These are phyloP conservation scores for Artemisiospiza belli DNA, from an alignment of 2,113 vertebrate species.

Conservation along the genomic window DNA sequence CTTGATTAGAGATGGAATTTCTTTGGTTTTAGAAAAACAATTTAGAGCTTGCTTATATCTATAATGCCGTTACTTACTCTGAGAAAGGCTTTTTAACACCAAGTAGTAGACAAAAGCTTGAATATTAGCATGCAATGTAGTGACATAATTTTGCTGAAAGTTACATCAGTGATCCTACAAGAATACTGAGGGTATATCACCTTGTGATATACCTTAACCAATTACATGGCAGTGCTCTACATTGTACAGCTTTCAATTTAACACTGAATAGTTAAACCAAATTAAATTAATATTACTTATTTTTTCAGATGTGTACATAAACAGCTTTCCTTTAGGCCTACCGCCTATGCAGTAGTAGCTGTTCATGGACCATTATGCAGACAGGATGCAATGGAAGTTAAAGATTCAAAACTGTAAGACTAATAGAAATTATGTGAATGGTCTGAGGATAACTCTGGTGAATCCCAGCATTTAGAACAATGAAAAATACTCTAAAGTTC, in stretches of 20 bases:
- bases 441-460: not conserved
- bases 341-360: not conserved
- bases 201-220: not conserved
- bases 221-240: accelerated
- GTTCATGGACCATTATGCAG: not conserved
- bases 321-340: not conserved
- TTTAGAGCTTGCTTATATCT: not conserved
- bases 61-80: not conserved
- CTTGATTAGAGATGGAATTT: not conserved
- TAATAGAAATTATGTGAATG: not conserved
- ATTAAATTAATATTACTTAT: not conserved
- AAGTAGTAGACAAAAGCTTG: not conserved
- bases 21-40: not conserved
- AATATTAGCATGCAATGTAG: not conserved
- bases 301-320: not conserved
- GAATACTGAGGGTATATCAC: not conserved
- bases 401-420: not conserved
- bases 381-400: not conserved
- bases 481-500: not conserved
- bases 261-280: not conserved
- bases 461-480: not conserved
- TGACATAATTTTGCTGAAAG: not conserved
- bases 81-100: not conserved
- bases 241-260: not conserved
- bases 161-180: not conserved